Percentiles rank a stretch among this genome's conserved stretches.
These are phyloP conservation scores for Nemotelus nigrinus DNA, from an alignment of 2,888 invertebrate genomes.

Conservation along the genomic window DNA sequence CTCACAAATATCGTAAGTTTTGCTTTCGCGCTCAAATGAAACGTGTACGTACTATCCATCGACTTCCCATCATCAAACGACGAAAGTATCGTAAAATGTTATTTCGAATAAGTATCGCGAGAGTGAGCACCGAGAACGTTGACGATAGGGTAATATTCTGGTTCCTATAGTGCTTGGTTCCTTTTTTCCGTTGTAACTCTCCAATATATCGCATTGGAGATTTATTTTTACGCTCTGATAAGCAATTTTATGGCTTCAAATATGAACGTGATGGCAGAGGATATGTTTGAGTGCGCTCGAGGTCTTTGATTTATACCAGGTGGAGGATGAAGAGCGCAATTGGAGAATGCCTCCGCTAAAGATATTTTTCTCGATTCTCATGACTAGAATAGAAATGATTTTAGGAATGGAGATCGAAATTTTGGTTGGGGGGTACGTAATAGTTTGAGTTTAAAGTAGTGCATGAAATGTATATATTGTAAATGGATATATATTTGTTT, in stretches of 20 bases:
- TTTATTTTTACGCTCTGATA: slow-evolving; percentile 50
- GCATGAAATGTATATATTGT: no score
- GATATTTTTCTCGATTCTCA: neutral
- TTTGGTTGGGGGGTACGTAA: no score
- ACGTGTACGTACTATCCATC: neutral
- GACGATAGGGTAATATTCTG: neutral
- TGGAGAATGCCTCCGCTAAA: slow-evolving; percentile 21
- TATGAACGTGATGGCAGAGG: slow-evolving; percentile 33
- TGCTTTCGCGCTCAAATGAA: neutral
- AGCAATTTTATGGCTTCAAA: slow-evolving; percentile 50
- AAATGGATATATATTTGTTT: no score
- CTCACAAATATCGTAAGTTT: no score
- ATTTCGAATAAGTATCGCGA: slow-evolving; percentile 43
- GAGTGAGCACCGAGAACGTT: slow-evolving; percentile 12
- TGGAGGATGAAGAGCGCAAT: neutral
- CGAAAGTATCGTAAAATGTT: slow-evolving; percentile 48
- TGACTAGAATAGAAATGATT: slow-evolving; percentile 10
- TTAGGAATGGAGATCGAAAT: neutral
- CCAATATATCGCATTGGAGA: slow-evolving; percentile 45
- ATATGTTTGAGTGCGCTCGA: slow-evolving; percentile 4
- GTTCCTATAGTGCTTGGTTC: neutral
- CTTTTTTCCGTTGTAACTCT: slow-evolving; percentile 24
- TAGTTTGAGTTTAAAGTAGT: no score
- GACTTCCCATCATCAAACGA: slow-evolving; percentile 24
- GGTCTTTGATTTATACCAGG: slow-evolving; percentile 45